Conservation (phyloP, 2,888 invertebrate genomes). For the Leucoptera coffeella region DNA sequence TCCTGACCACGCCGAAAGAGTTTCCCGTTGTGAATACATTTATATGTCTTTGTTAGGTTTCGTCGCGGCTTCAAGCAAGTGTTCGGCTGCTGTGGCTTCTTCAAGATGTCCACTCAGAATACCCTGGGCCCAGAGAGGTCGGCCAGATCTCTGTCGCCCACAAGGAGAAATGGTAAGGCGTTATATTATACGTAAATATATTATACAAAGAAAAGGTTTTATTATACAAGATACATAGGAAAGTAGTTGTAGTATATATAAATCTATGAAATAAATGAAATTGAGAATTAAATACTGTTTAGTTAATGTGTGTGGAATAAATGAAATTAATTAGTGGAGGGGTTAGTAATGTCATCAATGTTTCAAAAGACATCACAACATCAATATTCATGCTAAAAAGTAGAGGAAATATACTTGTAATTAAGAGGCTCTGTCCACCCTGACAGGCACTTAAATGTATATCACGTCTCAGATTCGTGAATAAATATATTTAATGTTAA, state of each 20-base stretch:
- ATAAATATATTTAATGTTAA: neutral
- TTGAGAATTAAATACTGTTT: neutral
- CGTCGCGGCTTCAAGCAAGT: constrained; percentile 89
- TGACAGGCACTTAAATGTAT: neutral
- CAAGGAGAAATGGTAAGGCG: constrained; percentile 39
- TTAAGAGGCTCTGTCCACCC: neutral
- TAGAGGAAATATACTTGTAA: too few species aligned
- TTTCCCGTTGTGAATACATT: constrained; percentile 3
- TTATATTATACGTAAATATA: neutral
- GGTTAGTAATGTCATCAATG: too few species aligned
- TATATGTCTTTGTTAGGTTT: constrained; percentile 80
- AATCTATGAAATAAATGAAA: neutral
- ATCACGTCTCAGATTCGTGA: neutral
- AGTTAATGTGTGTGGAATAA: neutral
- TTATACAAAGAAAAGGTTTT: neutral
- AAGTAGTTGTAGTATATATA: neutral
- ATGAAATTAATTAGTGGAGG: neutral
- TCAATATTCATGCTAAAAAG: too few species aligned
- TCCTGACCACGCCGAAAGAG: too few species aligned
- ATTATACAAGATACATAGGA: too few species aligned
- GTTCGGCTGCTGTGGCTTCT: constrained; percentile 79
- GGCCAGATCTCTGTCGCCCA: constrained; percentile 63
- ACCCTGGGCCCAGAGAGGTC: constrained; percentile 73
- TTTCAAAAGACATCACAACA: too few species aligned
- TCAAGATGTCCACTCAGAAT: constrained; percentile 66